Conservation (phyloP, 2,888 invertebrate species). For the Seira sanloemensis region DNA sequence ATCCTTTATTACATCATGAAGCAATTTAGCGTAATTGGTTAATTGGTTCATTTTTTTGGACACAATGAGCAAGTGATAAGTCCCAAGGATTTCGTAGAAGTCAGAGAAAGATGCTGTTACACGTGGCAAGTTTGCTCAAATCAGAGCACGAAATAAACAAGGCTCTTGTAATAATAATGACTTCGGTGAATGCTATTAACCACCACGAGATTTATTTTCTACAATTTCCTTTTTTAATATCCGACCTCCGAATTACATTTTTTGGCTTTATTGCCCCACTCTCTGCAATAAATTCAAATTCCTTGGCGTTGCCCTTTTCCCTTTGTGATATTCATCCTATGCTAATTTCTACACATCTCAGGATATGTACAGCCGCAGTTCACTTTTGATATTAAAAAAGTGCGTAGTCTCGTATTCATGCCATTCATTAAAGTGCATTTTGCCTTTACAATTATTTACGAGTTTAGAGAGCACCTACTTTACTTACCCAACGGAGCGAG, state of each 20-base stretch:
- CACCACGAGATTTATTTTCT: background rate
- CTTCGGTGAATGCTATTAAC: background rate
- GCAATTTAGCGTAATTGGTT: constrained; percentile 33
- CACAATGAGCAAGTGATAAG: background rate
- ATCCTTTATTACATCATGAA: constrained; percentile 11
- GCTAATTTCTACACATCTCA: no score
- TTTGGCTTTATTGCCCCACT: background rate
- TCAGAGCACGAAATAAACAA: background rate
- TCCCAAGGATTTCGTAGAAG: background rate
- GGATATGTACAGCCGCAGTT: no score
- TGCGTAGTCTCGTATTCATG: background rate
- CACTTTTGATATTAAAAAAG: background rate
- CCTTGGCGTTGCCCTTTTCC: background rate
- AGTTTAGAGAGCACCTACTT: background rate
- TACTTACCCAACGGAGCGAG: constrained; percentile 30
- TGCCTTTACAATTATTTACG: background rate
- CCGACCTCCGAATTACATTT: constrained; percentile 4
- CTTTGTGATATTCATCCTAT: background rate
- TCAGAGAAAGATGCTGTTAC: background rate
- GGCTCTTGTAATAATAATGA: background rate
- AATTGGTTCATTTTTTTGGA: constrained; percentile 22
- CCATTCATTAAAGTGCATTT: background rate
- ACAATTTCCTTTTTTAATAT: background rate
- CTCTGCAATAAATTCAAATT: constrained; percentile 3
- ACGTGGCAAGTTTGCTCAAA: background rate